Evolutionary conservation across 2,797 vertebrate genomes (phyloP).

Genomic region (Cichlasoma orientale): DNA sequence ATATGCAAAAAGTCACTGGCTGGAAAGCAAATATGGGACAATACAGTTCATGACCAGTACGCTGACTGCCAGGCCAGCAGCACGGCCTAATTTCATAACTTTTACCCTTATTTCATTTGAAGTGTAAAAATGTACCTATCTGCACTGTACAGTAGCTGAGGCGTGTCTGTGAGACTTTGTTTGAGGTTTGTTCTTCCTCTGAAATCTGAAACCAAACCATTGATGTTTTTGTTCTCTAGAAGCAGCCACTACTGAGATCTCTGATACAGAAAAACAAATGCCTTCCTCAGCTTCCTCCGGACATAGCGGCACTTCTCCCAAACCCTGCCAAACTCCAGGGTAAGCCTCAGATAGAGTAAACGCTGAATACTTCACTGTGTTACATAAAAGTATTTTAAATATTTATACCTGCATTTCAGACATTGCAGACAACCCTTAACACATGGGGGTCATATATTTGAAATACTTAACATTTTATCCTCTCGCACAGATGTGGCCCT

Average conservation of each 20-base stretch:
- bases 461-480: neutral
- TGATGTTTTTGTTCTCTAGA: slow-evolving; percentile 16
- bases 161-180: neutral
- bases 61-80: neutral
- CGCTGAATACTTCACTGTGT: neutral
- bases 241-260: neutral
- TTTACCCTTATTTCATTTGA: neutral
- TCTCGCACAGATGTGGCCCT: slow-evolving; percentile 41
- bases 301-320: slow-evolving; percentile 1
- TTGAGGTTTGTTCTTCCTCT: slow-evolving; percentile 3
- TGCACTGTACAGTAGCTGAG: neutral
- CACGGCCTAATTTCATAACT: too few relatives aligned
- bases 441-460: neutral
- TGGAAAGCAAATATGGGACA: neutral
- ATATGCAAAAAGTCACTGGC: neutral
- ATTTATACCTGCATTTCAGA: neutral
- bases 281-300: slow-evolving; percentile 21
- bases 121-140: neutral
- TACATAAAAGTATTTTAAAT: neutral
- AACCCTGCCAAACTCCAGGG: slow-evolving; percentile 27
- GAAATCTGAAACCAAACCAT: slow-evolving; percentile 11
- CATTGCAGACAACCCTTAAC: neutral
- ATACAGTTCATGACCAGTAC: neutral
- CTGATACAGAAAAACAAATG: neutral
- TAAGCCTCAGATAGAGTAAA: slow-evolving; percentile 39